Base-by-base conservation (phyloP, 2,888 invertebrate species). In the Zaprionus obscuricornis region DNA sequence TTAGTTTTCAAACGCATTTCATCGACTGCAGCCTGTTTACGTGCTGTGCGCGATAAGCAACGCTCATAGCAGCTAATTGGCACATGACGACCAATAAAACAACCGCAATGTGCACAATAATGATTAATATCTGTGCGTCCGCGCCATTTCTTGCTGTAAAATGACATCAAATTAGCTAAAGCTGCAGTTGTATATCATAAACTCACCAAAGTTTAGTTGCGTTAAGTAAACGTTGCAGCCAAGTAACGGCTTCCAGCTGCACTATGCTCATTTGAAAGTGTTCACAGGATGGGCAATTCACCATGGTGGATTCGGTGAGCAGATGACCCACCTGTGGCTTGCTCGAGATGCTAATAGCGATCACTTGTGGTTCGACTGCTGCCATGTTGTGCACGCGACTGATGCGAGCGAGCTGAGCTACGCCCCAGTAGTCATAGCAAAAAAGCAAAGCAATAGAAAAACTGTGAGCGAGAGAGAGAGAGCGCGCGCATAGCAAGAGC, bases 41-140 rank as follows among this genome's bases (percentile, higher is more conserved):
- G 81, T 0, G 89, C 87, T 4, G 76, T 59, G 11, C 60, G 57
- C 2, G 88, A 86, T 4, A 87, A 42, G 17, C 83, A 88, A 1
- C 86, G 74, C 17, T 89, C 82, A 4, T 71, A 74, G 45, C 77
- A 85, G 26, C 56, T 46, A 0, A 87, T 20, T 8, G 76, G 52
- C 16, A 87, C 73, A 57, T 71, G 74, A 2, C 89, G 81, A 1
- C 89, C 89, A 58, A 90, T 87, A 18, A 66, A 90, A 46, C 90
- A 90, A 17, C 89, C 90, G 34, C 89, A 90, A 22, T 86, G 75
- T 0, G 68, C 58, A 33, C 90, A 90, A 36, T 90, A 90, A 29
- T 90, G 89, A 66, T 90, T 90, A 36, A 84, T 85, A 11, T 89
- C 89, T 20, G 63, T 58, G 2, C 88, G 87, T 1, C 79, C 73